Base-by-base conservation (phyloP, 1,140 invertebrate genomes). In the Neomicropteryx cornuta region DNA sequence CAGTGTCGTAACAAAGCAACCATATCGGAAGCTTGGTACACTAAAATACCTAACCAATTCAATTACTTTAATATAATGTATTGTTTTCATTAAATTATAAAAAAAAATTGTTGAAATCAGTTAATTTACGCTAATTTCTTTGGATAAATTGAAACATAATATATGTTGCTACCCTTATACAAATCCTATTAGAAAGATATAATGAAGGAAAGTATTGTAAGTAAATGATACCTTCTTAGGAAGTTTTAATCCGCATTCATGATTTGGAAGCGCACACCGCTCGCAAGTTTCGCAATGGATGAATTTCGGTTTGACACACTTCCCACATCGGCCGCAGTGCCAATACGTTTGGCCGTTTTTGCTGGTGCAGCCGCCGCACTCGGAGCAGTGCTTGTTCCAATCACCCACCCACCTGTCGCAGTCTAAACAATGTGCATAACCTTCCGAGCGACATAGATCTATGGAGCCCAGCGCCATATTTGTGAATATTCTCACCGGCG, bases 401-500 rank as follows among this genome's bases (percentile, higher is more conserved):
- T 52, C 35, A 0, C 75, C 70, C 4, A 85, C 77, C 73, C 78
- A 87, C 38, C 71, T 71, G 23, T 77, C 47, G 55, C 87, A 92
- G 30, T 63, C 61, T 17, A 72, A 58, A 52, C 88, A 93, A 44
- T 73, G 78, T 49, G 77, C 79, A 52, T 91, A 92, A 24, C 75
- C 77, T 38, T 77, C 73, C 11, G 73, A 65, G 18, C 63, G 52
- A 17, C 61, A 51, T 36, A 91, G 57, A 24, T 72, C 50, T 4
- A 85, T 63, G 11, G 71, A 50, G 17, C 68, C 54, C 1, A 73
- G 60, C 10, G 74, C 62, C 32, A 89, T 61, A 61, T 91, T 91
- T 3, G 87, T 91, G 50, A 88, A 93, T 41, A 92, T 77, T 18
- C 89, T 68, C 8, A 92, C 82, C 3, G 85, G 83, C 0, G 86